phyloP scores from a whole-genome alignment of 2,888 invertebrate species.

The Drosophila picticornis region DNA sequence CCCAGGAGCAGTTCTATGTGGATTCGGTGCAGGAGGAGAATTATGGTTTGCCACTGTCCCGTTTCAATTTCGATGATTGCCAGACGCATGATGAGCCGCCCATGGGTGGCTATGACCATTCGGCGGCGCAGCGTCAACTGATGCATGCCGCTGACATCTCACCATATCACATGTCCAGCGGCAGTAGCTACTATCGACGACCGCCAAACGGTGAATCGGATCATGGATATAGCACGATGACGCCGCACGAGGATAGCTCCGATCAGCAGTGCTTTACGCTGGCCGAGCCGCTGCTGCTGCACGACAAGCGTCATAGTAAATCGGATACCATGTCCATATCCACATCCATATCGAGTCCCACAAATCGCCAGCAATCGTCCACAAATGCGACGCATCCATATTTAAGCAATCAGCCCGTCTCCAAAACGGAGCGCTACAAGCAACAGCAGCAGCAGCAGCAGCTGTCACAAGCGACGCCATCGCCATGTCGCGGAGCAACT shows the following conservation, averaged over 20 bases:
- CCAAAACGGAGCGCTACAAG: conserved; percentile 83
- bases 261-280: conserved; percentile 92
- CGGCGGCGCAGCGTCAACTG: conserved; percentile 87
- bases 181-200: conserved; percentile 89
- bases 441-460: conserved; percentile 54
- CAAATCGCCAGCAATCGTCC: conserved; percentile 75
- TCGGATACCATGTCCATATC: conserved; percentile 88
- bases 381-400: conserved; percentile 60
- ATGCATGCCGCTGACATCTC: conserved; percentile 89
- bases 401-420: conserved; percentile 82
- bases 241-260: conserved; percentile 95
- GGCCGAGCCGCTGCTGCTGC: conserved; percentile 88
- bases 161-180: conserved; percentile 93
- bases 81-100: conserved; percentile 85
- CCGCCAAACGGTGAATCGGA: conserved; percentile 91
- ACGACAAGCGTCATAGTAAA: conserved; percentile 86
- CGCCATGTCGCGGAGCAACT: conserved; percentile 59
- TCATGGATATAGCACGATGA: conserved; percentile 98
- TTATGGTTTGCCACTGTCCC: conserved; percentile 90
- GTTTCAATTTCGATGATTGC: conserved; percentile 90
- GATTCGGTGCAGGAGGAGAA: conserved; percentile 86
- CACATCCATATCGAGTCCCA: conserved; percentile 86
- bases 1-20: conserved; percentile 86
- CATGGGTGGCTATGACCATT: conserved; percentile 82
- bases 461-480: conserved; percentile 59